Percentiles rank a stretch among this genome's conserved stretches.
Evolutionary conservation across 2,113 vertebrate genomes (phyloP).

Genomic region (Loxodonta africana): DNA sequence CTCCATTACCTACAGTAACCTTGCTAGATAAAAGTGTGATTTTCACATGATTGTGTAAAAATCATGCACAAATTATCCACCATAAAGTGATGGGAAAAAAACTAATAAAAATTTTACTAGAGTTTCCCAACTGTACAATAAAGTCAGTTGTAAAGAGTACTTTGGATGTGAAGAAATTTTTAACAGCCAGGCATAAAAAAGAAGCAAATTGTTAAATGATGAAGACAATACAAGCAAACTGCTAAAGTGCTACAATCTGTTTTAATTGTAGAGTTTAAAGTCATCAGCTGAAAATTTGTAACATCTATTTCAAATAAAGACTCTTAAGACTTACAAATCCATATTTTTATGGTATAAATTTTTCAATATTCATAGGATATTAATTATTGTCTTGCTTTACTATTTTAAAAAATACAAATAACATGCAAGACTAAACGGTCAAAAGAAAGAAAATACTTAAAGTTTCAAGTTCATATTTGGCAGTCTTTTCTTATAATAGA

Average conservation of each 20-base stretch:
- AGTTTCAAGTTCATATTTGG: constrained; percentile 49
- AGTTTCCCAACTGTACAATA: background rate
- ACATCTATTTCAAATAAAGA: constrained; percentile 25
- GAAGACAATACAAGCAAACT: background rate
- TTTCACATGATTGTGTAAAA: constrained; percentile 56
- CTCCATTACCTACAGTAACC: background rate
- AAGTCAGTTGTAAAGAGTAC: background rate
- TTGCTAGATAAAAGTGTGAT: constrained; percentile 19
- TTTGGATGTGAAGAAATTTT: background rate
- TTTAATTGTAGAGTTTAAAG: constrained; percentile 42
- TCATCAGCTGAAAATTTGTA: background rate
- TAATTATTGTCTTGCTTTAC: constrained; percentile 33
- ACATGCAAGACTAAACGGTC: constrained; percentile 52
- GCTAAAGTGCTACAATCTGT: background rate
- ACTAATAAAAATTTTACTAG: constrained; percentile 50
- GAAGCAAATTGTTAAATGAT: constrained; percentile 58
- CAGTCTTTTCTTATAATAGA: constrained; percentile 41
- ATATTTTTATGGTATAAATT: constrained; percentile 42
- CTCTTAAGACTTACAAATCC: background rate
- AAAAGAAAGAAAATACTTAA: constrained; percentile 23
- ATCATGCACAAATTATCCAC: constrained; percentile 47
- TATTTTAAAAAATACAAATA: constrained; percentile 44
- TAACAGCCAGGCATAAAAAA: background rate
- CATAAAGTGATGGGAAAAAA: constrained; percentile 45
- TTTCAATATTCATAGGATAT: constrained; percentile 14